These are phyloP conservation scores for Tetrao urogallus DNA, from an alignment of 2,113 vertebrate species.

Conservation along the genomic window DNA sequence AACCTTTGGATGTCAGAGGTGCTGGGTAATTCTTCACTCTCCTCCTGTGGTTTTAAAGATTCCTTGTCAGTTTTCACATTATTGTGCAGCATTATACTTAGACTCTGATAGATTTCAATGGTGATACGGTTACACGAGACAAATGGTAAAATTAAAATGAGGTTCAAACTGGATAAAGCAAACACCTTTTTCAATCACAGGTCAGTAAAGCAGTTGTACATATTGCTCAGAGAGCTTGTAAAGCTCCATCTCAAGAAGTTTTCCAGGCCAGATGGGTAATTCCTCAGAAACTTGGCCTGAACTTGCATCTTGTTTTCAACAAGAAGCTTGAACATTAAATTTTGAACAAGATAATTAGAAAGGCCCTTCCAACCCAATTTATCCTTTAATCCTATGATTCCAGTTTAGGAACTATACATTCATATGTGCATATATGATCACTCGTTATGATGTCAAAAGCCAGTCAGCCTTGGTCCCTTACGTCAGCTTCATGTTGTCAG, in stretches of 20 bases:
- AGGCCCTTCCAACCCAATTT: background rate
- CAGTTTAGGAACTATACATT: background rate
- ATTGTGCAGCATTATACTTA: background rate
- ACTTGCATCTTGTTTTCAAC: background rate
- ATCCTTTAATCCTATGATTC: background rate
- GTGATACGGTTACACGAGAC: background rate
- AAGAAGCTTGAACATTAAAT: background rate
- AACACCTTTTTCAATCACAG: background rate
- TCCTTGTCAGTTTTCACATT: background rate
- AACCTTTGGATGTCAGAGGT: conserved; percentile 10
- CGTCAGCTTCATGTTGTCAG: background rate
- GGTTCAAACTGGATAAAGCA: background rate
- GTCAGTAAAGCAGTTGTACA: background rate
- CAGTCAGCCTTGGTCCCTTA: background rate
- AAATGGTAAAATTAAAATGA: background rate
- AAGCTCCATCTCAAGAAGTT: background rate
- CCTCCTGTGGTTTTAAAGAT: background rate
- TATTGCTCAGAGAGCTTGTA: background rate
- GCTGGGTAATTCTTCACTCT: conserved; percentile 18
- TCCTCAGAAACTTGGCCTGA: background rate
- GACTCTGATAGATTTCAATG: background rate
- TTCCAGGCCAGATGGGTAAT: background rate
- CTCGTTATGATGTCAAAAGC: background rate
- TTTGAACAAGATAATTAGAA: background rate
- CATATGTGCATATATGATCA: background rate